Conservation (phyloP, 2,797 vertebrate genomes). For the Catharus ustulatus region DNA sequence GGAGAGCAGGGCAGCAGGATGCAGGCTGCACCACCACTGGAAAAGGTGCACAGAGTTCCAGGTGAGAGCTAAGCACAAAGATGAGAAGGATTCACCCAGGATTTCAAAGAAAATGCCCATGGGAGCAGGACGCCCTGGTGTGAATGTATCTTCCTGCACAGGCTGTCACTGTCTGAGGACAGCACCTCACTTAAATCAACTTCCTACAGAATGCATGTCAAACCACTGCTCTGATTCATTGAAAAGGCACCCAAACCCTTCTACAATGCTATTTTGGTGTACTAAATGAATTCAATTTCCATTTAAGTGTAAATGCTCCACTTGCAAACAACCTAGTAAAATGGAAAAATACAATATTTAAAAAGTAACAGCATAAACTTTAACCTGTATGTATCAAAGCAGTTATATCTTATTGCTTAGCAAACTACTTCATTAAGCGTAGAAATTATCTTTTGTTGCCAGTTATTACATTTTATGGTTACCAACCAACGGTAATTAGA, state of each 20-base stretch:
- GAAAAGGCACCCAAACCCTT: conserved; percentile 36
- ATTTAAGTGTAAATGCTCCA: conserved; percentile 24
- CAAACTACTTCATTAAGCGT: conserved; percentile 8
- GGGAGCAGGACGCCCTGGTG: not conserved
- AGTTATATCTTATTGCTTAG: conserved; percentile 9
- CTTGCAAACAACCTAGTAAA: not conserved
- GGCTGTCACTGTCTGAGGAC: not conserved
- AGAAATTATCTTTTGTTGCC: conserved; percentile 54
- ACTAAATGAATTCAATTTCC: conserved; percentile 20
- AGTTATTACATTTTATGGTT: conserved; percentile 51
- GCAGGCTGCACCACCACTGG: not conserved
- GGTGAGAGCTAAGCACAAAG: not conserved
- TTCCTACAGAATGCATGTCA: not conserved
- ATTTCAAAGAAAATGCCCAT: not conserved
- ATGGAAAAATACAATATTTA: not conserved
- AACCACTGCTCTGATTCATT: conserved; percentile 38
- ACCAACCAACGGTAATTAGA: conserved; percentile 4
- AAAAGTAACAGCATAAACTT: not conserved
- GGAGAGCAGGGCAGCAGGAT: not conserved
- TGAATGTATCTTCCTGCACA: not conserved
- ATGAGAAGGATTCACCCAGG: not conserved
- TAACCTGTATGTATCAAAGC: not conserved
- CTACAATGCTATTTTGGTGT: conserved; percentile 40
- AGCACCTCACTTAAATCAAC: not conserved
- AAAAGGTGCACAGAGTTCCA: not conserved